Evolutionary conservation across 2,113 vertebrate genomes (phyloP).

Genomic region (Hyaena hyaena): DNA sequence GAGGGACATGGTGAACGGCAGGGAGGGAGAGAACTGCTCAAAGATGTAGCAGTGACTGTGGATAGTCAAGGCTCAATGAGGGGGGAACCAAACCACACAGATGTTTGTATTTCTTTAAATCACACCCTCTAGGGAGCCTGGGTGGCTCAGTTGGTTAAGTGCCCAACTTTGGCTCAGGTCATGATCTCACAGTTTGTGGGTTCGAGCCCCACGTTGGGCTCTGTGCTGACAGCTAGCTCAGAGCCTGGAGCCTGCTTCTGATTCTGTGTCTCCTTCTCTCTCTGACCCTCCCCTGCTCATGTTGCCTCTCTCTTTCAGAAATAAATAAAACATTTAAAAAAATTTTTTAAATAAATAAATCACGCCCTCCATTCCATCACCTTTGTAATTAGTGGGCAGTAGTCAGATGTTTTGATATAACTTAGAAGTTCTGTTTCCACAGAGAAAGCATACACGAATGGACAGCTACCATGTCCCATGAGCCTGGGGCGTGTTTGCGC

Average conservation of each 20-base stretch:
- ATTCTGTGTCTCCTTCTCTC: too few relatives aligned
- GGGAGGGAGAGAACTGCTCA: neutral
- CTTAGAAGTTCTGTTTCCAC: neutral
- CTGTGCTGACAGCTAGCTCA: too few relatives aligned
- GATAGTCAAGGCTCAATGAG: neutral
- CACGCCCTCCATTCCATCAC: neutral
- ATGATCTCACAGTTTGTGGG: too few relatives aligned
- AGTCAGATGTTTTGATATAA: neutral
- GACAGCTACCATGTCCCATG: rapidly evolving
- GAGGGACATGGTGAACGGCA: rapidly evolving
- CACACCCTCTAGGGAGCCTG: too few relatives aligned
- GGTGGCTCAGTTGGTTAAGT: too few relatives aligned
- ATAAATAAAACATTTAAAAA: too few relatives aligned
- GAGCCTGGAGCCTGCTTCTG: too few relatives aligned
- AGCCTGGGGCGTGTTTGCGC: neutral
- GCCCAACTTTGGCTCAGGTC: too few relatives aligned
- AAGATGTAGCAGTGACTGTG: neutral
- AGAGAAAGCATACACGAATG: neutral
- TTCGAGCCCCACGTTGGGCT: too few relatives aligned
- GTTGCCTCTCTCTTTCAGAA: too few relatives aligned
- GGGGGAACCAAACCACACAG: neutral
- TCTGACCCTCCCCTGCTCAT: too few relatives aligned
- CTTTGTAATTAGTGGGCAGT: neutral
- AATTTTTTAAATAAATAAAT: neutral
- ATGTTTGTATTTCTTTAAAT: neutral